Evolutionary conservation across 2,888 invertebrate genomes (phyloP).

Genomic region (Aphodius sticticus): DNA sequence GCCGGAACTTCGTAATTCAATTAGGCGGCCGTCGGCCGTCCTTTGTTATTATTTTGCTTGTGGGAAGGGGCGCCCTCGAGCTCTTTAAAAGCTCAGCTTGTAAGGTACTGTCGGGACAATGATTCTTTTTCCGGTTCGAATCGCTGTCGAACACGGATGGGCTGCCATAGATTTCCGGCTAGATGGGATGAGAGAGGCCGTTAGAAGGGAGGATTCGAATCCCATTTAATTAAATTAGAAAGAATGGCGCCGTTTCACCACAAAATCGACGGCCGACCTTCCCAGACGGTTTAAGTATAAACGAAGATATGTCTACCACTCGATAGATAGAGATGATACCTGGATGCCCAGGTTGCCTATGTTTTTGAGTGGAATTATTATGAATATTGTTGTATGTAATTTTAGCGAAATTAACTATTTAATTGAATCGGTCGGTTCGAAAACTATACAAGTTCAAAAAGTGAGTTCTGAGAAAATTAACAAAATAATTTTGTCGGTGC

Average conservation of each 20-base stretch:
- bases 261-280: background rate
- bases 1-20: slow-evolving; percentile 22
- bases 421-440: too few species aligned
- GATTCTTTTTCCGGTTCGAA: slow-evolving; percentile 4
- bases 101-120: background rate
- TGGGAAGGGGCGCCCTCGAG: background rate
- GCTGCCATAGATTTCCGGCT: background rate
- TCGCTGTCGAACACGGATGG: background rate
- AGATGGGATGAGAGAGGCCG: slow-evolving; percentile 4
- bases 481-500: too few species aligned
- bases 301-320: background rate
- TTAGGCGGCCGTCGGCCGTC: slow-evolving; percentile 8
- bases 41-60: slow-evolving; percentile 14
- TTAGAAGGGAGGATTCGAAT: slow-evolving; percentile 11
- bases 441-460: too few species aligned
- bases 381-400: too few species aligned
- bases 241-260: slow-evolving; percentile 4
- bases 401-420: too few species aligned
- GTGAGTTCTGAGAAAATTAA: too few species aligned
- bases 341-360: too few species aligned
- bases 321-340: too few species aligned
- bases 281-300: background rate
- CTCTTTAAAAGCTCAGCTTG: slow-evolving; percentile 5
- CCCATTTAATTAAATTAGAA: slow-evolving; percentile 24
- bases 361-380: too few species aligned